These are phyloP conservation scores for Parnassius mnemosyne DNA, from an alignment of 2,888 invertebrate species.

Conservation along the genomic window DNA sequence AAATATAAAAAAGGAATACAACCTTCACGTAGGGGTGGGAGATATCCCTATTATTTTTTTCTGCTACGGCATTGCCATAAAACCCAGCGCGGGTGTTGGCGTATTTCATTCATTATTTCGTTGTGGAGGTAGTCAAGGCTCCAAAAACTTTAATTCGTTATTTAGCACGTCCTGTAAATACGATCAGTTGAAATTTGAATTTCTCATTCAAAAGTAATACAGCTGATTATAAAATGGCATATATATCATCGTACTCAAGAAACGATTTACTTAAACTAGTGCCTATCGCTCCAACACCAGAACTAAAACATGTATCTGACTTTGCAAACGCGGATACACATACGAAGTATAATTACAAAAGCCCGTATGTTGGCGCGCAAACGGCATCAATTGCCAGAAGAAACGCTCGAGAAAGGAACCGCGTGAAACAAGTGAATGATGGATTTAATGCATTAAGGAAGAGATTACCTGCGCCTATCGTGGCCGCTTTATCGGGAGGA, in stretches of 20 bases:
- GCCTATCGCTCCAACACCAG: slow-evolving; percentile 78
- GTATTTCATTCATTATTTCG: slow-evolving; percentile 63
- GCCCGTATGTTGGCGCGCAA: slow-evolving; percentile 81
- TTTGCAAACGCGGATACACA: slow-evolving; percentile 73
- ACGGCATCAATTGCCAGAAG: slow-evolving; percentile 92
- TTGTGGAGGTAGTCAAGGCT: slow-evolving; percentile 49
- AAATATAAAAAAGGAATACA: slow-evolving; percentile 53
- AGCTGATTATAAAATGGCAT: slow-evolving; percentile 34
- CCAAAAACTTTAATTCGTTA: slow-evolving; percentile 33
- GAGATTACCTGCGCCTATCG: slow-evolving; percentile 90
- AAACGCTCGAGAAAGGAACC: slow-evolving; percentile 96
- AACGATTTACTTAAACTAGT: slow-evolving; percentile 58
- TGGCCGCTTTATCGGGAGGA: slow-evolving; percentile 83
- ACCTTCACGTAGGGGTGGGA: slow-evolving; percentile 56
- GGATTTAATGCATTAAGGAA: slow-evolving; percentile 93
- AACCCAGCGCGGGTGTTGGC: slow-evolving; percentile 51
- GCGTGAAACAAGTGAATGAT: slow-evolving; percentile 96
- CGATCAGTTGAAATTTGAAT: background rate
- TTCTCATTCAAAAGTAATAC: slow-evolving; percentile 34
- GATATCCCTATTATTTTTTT: slow-evolving; percentile 68
- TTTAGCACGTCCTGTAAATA: slow-evolving; percentile 1
- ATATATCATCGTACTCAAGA: slow-evolving; percentile 37
- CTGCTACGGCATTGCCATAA: slow-evolving; percentile 60
- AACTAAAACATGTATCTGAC: slow-evolving; percentile 55
- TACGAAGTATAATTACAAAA: slow-evolving; percentile 84